phyloP scores from a whole-genome alignment of 2,888 invertebrate species.

The Halictus quadricinctus region DNA sequence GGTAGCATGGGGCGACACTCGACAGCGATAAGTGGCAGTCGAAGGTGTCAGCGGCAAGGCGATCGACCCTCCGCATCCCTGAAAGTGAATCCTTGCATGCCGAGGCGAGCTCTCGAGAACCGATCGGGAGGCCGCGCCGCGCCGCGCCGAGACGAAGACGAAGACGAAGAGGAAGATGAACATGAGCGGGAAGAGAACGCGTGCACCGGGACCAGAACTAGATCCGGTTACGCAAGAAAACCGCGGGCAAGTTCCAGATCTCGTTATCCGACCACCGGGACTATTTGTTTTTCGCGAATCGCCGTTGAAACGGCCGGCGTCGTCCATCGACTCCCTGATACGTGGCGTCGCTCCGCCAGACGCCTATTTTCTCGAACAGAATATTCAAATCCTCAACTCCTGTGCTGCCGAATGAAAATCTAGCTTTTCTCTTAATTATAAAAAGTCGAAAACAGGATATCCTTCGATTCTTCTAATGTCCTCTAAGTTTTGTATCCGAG shows the following conservation, averaged over 20 bases:
- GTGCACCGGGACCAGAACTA: constrained; percentile 59
- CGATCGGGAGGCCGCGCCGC: not conserved
- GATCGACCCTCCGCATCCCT: constrained; percentile 38
- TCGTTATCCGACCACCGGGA: constrained; percentile 72
- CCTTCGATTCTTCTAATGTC: not conserved
- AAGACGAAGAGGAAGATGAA: constrained; percentile 29
- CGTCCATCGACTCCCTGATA: constrained; percentile 27
- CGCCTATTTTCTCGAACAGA: not conserved
- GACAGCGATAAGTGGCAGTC: constrained; percentile 2
- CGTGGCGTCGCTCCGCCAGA: not conserved
- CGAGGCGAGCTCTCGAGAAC: constrained; percentile 2
- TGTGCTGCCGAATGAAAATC: not conserved
- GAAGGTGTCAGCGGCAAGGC: constrained; percentile 31
- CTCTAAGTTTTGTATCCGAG: too few species aligned
- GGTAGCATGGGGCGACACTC: not conserved
- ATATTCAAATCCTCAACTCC: not conserved
- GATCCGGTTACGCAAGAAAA: constrained; percentile 75
- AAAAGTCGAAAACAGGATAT: not conserved
- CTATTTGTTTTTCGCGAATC: constrained; percentile 69
- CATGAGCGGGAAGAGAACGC: constrained; percentile 32
- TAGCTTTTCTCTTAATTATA: not conserved
- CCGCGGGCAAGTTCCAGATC: constrained; percentile 72
- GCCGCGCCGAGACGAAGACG: constrained; percentile 45
- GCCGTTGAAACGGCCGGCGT: constrained; percentile 52
- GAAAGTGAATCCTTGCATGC: constrained; percentile 55